Evolutionary conservation across 2,888 invertebrate genomes (phyloP).

Genomic region (Lamproptera curius): DNA sequence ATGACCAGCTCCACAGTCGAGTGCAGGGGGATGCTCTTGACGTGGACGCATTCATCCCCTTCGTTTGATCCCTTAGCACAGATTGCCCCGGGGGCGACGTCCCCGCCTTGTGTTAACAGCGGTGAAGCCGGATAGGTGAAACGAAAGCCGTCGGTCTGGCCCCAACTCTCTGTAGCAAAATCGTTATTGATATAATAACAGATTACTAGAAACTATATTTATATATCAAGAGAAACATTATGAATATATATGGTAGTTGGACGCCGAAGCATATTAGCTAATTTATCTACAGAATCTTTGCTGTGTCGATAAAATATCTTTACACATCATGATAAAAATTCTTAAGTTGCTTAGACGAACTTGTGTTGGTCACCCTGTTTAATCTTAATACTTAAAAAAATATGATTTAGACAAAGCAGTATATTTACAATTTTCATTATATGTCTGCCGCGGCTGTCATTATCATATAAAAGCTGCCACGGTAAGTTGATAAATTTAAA

Average conservation of each 20-base stretch:
- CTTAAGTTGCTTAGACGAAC: too few relatives aligned
- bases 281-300: too few relatives aligned
- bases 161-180: conserved; percentile 64
- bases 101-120: conserved; percentile 83
- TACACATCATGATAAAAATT: too few relatives aligned
- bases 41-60: conserved; percentile 83
- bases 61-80: conserved; percentile 62
- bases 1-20: conserved; percentile 85
- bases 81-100: conserved; percentile 73
- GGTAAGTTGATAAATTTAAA: too few relatives aligned
- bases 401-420: too few relatives aligned
- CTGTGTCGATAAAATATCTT: too few relatives aligned
- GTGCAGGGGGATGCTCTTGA: conserved; percentile 82
- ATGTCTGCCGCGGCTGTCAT: too few relatives aligned
- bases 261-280: neutral
- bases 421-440: too few relatives aligned
- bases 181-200: neutral
- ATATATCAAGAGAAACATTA: neutral
- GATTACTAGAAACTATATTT: neutral
- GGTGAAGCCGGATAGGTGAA: conserved; percentile 88
- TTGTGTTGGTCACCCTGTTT: too few relatives aligned
- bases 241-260: neutral
- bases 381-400: too few relatives aligned
- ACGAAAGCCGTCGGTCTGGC: conserved; percentile 83
- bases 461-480: too few relatives aligned